A percentile compares a stretch with the other conserved stretches of the same genome.
Evolutionary conservation across 2,888 invertebrate genomes (phyloP).

Genomic region (Stenodera caucasica): DNA sequence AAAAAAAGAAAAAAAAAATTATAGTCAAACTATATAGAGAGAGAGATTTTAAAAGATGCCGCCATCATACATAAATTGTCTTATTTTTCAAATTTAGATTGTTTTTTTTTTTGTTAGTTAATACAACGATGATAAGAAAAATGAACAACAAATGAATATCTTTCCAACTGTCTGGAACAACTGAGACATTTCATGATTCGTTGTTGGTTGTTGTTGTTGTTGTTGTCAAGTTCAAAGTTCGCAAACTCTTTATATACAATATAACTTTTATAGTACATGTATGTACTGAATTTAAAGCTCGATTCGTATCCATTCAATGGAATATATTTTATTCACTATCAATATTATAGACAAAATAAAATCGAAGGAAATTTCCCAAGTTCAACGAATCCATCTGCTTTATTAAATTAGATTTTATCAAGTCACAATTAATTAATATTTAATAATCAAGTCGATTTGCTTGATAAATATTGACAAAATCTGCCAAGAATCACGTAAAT

Average conservation of each 20-base stretch:
- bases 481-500: no score
- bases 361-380: no score
- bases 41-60: not conserved
- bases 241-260: not conserved
- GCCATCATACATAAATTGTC: no score
- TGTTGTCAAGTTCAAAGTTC: conserved; percentile 3
- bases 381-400: no score
- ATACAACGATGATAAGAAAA: not conserved
- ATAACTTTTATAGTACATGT: not conserved
- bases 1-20: not conserved
- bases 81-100: no score
- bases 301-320: not conserved
- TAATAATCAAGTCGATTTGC: no score
- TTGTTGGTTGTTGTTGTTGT: not conserved
- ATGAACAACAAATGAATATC: conserved; percentile 1
- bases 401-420: no score
- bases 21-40: not conserved
- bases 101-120: no score
- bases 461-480: no score
- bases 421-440: no score
- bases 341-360: not conserved
- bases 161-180: not conserved
- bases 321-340: not conserved
- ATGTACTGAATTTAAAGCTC: not conserved
- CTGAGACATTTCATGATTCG: conserved; percentile 4